Evolutionary conservation across 2,797 vertebrate genomes (phyloP).

Genomic region (Gallirallus australis): DNA sequence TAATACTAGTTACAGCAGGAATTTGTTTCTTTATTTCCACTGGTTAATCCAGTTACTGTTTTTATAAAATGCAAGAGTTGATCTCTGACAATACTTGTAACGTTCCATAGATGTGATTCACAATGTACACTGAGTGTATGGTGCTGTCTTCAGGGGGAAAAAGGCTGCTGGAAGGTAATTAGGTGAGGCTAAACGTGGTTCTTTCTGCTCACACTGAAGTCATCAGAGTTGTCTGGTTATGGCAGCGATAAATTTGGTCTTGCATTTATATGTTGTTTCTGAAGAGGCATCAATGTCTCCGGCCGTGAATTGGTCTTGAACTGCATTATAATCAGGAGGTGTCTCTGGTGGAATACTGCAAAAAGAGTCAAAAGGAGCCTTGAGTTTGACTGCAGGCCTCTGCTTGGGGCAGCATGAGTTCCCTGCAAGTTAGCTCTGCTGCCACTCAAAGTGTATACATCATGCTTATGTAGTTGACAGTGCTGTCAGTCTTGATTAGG

Average conservation of each 20-base stretch:
- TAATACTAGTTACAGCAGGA: background rate
- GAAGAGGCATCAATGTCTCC: background rate
- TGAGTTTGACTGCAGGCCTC: background rate
- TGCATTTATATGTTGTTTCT: background rate
- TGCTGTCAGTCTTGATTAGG: background rate
- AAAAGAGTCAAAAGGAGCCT: background rate
- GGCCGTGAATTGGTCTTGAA: background rate
- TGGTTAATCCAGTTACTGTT: background rate
- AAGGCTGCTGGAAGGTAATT: background rate
- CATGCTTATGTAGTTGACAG: background rate
- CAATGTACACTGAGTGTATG: background rate
- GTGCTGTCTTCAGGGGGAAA: background rate
- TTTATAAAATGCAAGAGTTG: background rate
- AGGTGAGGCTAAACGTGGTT: background rate
- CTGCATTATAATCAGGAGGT: background rate
- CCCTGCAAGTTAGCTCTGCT: background rate
- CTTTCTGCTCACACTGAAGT: background rate
- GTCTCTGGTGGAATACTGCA: background rate
- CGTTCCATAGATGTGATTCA: background rate
- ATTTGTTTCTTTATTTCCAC: background rate
- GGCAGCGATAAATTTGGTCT: background rate
- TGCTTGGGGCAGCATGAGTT: background rate
- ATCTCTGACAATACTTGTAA: background rate
- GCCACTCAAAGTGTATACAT: accelerated
- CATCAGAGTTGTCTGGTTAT: background rate